Percentiles rank a stretch among this genome's conserved stretches.
These are phyloP conservation scores for Stegastes partitus DNA, from an alignment of 2,113 vertebrate species.

Conservation along the genomic window DNA sequence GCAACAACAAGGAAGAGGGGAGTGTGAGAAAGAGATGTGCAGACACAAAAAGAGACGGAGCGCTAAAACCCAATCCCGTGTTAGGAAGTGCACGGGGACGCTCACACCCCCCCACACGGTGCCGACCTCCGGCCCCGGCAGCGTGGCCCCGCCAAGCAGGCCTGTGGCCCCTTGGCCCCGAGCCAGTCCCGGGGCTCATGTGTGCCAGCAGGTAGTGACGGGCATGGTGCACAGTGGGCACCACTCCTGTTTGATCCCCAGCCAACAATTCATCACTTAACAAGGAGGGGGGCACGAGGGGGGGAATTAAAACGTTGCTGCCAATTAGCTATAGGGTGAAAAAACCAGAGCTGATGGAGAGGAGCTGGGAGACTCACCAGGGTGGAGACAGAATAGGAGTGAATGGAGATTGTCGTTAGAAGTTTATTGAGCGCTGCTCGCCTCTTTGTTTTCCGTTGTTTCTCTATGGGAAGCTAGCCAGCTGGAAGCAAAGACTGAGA, in stretches of 20 bases:
- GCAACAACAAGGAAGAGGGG: conserved; percentile 75
- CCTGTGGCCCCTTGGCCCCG: conserved; percentile 85
- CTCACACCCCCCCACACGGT: conserved; percentile 68
- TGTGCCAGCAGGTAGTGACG: conserved; percentile 88
- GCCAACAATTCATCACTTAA: conserved; percentile 96
- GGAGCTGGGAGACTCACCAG: conserved; percentile 71
- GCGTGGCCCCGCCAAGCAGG: conserved; percentile 79
- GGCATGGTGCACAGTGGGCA: conserved; percentile 76
- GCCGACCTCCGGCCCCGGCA: conserved; percentile 86
- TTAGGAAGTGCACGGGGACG: conserved; percentile 74
- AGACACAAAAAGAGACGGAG: conserved; percentile 66
- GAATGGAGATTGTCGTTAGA: conserved; percentile 60
- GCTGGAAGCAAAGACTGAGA: conserved; percentile 60
- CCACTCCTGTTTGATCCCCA: conserved; percentile 88
- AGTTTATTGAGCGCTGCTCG: conserved; percentile 57
- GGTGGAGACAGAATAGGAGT: conserved; percentile 68
- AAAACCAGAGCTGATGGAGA: conserved; percentile 33
- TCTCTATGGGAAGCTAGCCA: conserved; percentile 66
- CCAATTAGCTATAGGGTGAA: conserved; percentile 80
- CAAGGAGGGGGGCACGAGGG: conserved; percentile 80
- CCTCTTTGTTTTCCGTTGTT: conserved; percentile 62
- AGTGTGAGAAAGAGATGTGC: conserved; percentile 69
- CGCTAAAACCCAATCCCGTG: conserved; percentile 81
- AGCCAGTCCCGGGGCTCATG: conserved; percentile 87
- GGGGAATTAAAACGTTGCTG: conserved; percentile 75